phyloP scores from a whole-genome alignment of 1,140 invertebrate species.

The Habropoda laboriosa region DNA sequence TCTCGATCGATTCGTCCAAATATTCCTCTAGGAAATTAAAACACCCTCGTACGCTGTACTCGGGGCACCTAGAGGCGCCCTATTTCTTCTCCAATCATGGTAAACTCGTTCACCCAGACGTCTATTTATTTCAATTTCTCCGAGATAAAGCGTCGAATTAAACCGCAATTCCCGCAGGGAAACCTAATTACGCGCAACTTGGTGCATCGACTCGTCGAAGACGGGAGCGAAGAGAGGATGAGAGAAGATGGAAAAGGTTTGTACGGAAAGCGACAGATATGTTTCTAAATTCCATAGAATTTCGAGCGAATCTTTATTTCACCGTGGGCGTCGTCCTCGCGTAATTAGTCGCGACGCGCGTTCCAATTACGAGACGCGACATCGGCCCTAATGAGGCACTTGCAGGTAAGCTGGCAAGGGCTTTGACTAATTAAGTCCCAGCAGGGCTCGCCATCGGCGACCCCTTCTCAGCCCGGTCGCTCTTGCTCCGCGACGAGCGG shows the following conservation, averaged over 20 bases:
- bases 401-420: constrained; percentile 67
- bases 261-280: not conserved
- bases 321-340: constrained; percentile 38
- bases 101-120: too few relatives aligned
- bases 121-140: not conserved
- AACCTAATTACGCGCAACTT: not conserved
- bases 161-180: not conserved
- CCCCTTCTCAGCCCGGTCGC: not conserved
- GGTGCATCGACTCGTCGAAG: not conserved
- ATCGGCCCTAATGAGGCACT: constrained; percentile 74
- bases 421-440: constrained; percentile 75
- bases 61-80: too few relatives aligned
- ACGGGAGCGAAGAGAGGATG: not conserved
- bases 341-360: constrained; percentile 70
- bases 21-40: fast-evolving
- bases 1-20: not conserved
- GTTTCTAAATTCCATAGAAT: constrained; percentile 41
- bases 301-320: constrained; percentile 48
- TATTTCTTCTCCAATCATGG: not conserved
- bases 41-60: too few relatives aligned
- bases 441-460: constrained; percentile 53
- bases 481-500: not conserved
- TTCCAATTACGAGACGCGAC: constrained; percentile 70
- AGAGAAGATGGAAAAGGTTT: not conserved
- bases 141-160: not conserved